Base-by-base conservation (phyloP, 2,113 vertebrate species). In the Nycticorax nycticorax region DNA sequence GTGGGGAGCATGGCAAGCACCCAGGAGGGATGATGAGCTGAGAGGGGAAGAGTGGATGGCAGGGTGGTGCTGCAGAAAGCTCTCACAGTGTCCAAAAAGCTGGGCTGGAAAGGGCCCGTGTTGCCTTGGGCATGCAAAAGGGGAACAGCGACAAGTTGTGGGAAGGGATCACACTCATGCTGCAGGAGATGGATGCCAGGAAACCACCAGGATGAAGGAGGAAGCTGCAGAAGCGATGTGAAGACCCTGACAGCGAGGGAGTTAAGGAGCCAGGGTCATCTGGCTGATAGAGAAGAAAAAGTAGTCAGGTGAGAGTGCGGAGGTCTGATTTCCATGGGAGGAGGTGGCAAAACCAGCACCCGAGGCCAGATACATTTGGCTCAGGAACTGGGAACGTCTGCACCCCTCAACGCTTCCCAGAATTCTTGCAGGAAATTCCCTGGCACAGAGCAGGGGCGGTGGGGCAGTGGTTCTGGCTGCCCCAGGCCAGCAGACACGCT, bases 61-160 rank as follows among this genome's bases (percentile, higher is more conserved):
- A 6, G 22, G 55, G 33, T 0, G 0, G 22, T 62, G 62, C 33
- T 17, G 47, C 24, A 2, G 73, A 14, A 57, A 50, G 24, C 17
- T 24, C 26, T 72, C 15, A 39, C 18, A 17, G 13, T 32, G 43
- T 72, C 50, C 30, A 52, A 12, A 75, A 37, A 93, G 11, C 41
- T 30, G 8, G n/a, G 19, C 41, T 75, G 56, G 39, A 76, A 73
- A 72, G 12, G 39, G 45, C 50, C 66, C 39, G 28, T 5, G 2
- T 27, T 39, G 24, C 47, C 71, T 27, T 1, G 0, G 24, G 10
- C 32, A 23, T 33, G 57, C 48, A 56, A 64, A 85, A 59, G 14
- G 8, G 8, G 10, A 41, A 39, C 17, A 35, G 19, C 3, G 10
- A 57, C 21, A 26, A 67, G 21, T 1, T 14, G 28, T 24, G 27